Evolutionary conservation across 2,888 invertebrate species (phyloP), one percentile per base, ranked within the genome.

Genomic region (Megaustenia siamemsis): DNA sequence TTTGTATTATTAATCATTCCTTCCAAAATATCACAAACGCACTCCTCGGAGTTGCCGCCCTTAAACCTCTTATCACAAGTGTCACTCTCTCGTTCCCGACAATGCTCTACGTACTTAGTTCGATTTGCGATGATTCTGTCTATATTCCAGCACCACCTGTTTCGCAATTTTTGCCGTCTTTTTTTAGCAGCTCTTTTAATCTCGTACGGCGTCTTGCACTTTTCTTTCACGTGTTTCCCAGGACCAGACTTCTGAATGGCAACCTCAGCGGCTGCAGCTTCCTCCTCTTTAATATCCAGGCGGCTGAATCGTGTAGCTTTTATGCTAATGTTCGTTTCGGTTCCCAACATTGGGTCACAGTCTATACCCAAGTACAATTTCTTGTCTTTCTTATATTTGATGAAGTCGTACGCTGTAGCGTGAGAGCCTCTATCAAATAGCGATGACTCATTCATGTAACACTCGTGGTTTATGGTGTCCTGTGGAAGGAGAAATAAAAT

Each of bases 131-230:
- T 53, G 49, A 80, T 49, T 10, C 68, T 45, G 40, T 53, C 56
- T 45, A 81, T 38, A 56, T 69, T 71, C 81, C 81, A 81, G 49
- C 81, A 81, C 81, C 81, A 81, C 21, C 81, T 69, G 28, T 38
- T n/a, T 6, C 81, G 69, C 0, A 71, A 38, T 32, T 81, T 81
- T 40, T 28, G 43, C n/a, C 78, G 40, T 21, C 10, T 69, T 35
- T 24, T 66, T 79, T 45, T 38, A 0, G 32, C 43, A 60, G 40
- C 32, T n/a, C 18, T 5, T 38, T 24, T 68, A 38, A 24, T n/a
- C 15, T 78, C 43, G 2, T 40, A 15, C 28, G 32, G 15, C 45
- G 43, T 66, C 21, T 60, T 60, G 66, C 78, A 78, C 28, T 78
- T 78, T 40, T 60, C 43, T 24, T 38, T 1, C 24, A 77, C 60